phyloP scores from a whole-genome alignment of 2,888 invertebrate genomes.

The Coelinius sp. region DNA sequence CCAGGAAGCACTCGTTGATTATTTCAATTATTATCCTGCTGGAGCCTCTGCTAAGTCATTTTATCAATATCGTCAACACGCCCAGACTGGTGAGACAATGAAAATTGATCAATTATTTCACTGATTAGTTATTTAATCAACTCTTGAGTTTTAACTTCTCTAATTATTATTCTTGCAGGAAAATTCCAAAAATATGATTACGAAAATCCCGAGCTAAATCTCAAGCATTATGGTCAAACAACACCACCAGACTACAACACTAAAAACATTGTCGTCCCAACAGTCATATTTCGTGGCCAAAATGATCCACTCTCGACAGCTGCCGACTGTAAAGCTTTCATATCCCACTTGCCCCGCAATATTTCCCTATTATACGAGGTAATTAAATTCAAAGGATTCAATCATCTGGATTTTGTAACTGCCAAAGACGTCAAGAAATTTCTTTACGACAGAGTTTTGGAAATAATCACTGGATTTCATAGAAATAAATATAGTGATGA shows the following conservation, averaged over 20 bases:
- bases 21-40: slow-evolving; percentile 76
- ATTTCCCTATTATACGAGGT: slow-evolving; percentile 73
- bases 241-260: slow-evolving; percentile 44
- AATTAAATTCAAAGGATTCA: slow-evolving; percentile 76
- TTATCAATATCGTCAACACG: slow-evolving; percentile 77
- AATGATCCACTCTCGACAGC: slow-evolving; percentile 40
- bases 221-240: slow-evolving; percentile 38
- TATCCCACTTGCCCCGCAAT: slow-evolving; percentile 71
- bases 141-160: background rate
- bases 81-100: slow-evolving; percentile 16
- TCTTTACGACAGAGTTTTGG: slow-evolving; percentile 73
- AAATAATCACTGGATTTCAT: slow-evolving; percentile 67
- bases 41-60: slow-evolving; percentile 80
- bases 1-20: slow-evolving; percentile 14
- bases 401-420: slow-evolving; percentile 81
- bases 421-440: slow-evolving; percentile 75
- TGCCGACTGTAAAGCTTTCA: slow-evolving; percentile 74
- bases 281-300: slow-evolving; percentile 34
- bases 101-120: background rate
- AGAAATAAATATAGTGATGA: background rate
- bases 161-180: slow-evolving; percentile 57
- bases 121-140: background rate
- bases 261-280: slow-evolving; percentile 56
- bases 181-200: slow-evolving; percentile 79
- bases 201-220: slow-evolving; percentile 59